Percentiles rank a stretch among this genome's conserved stretches.
These are phyloP conservation scores for Muntiacus reevesi DNA, from an alignment of 2,113 vertebrate genomes.

Conservation along the genomic window DNA sequence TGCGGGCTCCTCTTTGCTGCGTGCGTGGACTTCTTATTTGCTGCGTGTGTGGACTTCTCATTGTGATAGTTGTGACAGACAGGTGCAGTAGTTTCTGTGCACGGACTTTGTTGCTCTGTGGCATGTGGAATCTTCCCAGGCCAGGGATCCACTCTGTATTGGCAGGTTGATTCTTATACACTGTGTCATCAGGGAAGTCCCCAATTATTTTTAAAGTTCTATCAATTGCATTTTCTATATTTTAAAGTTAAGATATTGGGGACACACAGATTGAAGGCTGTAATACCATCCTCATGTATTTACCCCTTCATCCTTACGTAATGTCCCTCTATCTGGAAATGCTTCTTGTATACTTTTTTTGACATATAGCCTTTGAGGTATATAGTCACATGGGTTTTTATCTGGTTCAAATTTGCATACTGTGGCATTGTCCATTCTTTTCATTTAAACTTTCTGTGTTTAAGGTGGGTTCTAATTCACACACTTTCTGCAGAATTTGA, in stretches of 20 bases:
- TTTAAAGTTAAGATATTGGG: background rate
- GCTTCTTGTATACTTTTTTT: background rate
- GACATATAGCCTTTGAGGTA: background rate
- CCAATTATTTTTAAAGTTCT: background rate
- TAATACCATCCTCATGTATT: background rate
- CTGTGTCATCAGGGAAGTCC: background rate
- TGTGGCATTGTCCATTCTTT: background rate
- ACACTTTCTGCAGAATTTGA: background rate
- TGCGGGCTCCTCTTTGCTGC: background rate
- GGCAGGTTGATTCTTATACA: background rate
- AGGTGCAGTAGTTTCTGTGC: background rate
- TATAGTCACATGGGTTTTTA: background rate
- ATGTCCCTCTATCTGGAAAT: too few relatives aligned
- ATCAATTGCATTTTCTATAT: background rate
- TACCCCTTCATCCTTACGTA: background rate
- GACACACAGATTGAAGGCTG: background rate
- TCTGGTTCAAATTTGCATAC: background rate
- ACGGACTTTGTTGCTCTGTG: accelerated
- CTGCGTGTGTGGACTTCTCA: accelerated
- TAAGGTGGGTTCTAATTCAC: background rate
- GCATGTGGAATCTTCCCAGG: background rate
- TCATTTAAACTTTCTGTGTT: background rate
- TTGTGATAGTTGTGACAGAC: accelerated
- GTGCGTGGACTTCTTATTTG: accelerated
- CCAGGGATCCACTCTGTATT: background rate